A percentile compares a stretch with the other conserved stretches of the same genome.
These are phyloP conservation scores for Thalassoma bifasciatum DNA, from an alignment of 2,113 vertebrate genomes.

Conservation along the genomic window DNA sequence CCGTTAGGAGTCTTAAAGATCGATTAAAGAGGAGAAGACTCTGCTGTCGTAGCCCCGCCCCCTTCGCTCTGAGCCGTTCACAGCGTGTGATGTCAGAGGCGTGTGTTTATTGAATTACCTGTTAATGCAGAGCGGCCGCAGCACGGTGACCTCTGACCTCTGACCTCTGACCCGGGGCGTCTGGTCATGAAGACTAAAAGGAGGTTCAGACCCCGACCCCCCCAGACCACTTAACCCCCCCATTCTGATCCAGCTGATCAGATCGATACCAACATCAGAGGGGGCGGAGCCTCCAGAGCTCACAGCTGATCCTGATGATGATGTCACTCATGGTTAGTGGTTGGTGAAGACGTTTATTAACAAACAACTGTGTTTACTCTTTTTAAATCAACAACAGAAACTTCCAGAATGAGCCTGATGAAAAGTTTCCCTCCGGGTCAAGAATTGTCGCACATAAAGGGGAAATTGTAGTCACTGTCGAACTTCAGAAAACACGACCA, in stretches of 20 bases:
- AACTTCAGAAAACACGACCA: too few species aligned
- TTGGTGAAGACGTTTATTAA: too few species aligned
- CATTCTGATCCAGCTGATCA: slow-evolving; percentile 65
- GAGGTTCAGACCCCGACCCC: slow-evolving; percentile 64
- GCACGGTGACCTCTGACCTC: too few species aligned
- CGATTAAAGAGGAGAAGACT: slow-evolving; percentile 82
- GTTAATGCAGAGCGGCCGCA: too few species aligned
- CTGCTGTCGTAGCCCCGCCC: slow-evolving; percentile 63
- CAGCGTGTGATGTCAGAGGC: slow-evolving; percentile 67
- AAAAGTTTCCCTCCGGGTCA: too few species aligned
- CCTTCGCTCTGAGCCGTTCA: slow-evolving; percentile 48
- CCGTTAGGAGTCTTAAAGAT: slow-evolving; percentile 77
- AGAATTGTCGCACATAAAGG: too few species aligned
- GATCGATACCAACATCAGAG: slow-evolving; percentile 81
- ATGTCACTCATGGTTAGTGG: too few species aligned
- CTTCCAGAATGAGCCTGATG: too few species aligned
- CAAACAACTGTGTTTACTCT: too few species aligned
- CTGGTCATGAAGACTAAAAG: slow-evolving; percentile 81
- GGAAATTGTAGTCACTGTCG: too few species aligned
- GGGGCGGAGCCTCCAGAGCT: slow-evolving; percentile 14
- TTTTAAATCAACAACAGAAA: too few species aligned
- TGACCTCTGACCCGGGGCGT: slow-evolving; percentile 71
- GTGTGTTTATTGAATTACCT: slow-evolving; percentile 89
- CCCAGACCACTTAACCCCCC: slow-evolving; percentile 72
- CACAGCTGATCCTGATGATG: slow-evolving; percentile 15